Conservation (phyloP, 2,888 invertebrate species). For the Dendrolimus pini region DNA sequence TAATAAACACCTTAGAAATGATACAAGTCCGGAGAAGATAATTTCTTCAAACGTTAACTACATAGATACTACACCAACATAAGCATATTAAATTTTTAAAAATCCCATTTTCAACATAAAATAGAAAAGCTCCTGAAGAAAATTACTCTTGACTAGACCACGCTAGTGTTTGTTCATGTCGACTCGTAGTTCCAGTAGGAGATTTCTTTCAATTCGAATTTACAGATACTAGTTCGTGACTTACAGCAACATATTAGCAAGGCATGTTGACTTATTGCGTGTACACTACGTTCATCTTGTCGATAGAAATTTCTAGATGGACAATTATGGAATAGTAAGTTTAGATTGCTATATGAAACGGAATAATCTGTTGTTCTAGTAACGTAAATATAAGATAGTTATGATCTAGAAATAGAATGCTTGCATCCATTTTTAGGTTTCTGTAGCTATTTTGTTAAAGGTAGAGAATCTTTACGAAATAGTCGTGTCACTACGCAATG, state of each 20-base stretch:
- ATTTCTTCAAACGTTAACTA: too few relatives aligned
- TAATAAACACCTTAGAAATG: too few relatives aligned
- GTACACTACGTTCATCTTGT: slow-evolving; percentile 20
- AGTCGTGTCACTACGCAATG: too few relatives aligned
- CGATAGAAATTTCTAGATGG: slow-evolving; percentile 18
- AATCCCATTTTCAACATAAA: too few relatives aligned
- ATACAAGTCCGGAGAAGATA: too few relatives aligned
- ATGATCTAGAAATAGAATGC: too few relatives aligned
- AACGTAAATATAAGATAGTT: too few relatives aligned
- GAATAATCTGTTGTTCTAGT: too few relatives aligned
- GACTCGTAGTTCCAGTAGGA: slow-evolving; percentile 24
- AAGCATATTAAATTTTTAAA: too few relatives aligned
- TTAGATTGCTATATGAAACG: too few relatives aligned
- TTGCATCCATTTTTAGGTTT: neutral
- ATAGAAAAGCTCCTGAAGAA: neutral
- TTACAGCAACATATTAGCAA: slow-evolving; percentile 18
- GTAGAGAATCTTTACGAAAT: slow-evolving; percentile 2
- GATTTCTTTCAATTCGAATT: slow-evolving; percentile 56
- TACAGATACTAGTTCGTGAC: slow-evolving; percentile 49
- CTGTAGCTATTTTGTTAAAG: slow-evolving; percentile 6
- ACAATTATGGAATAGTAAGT: slow-evolving; percentile 13
- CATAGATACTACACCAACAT: too few relatives aligned
- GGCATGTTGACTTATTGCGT: slow-evolving; percentile 41
- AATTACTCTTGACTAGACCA: neutral
- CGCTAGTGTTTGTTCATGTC: slow-evolving; percentile 20